phyloP scores from a whole-genome alignment of 2,797 vertebrate genomes.

The Alosa sapidissima region DNA sequence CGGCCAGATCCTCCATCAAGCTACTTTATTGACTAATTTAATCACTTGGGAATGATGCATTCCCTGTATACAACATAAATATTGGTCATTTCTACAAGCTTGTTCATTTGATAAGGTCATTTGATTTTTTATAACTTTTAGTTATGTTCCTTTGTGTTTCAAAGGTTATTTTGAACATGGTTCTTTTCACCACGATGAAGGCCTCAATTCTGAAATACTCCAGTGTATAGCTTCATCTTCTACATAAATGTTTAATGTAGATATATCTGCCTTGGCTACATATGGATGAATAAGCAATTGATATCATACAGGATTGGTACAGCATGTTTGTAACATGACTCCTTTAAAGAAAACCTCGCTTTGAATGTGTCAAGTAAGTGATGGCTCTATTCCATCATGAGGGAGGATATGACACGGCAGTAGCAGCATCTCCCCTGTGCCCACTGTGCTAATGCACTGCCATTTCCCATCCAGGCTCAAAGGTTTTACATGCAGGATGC shows the following conservation, averaged over 20 bases:
- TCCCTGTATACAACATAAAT: no score
- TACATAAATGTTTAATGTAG: neutral
- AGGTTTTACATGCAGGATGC: neutral
- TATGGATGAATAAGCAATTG: neutral
- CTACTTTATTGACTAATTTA: neutral
- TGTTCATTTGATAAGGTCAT: neutral
- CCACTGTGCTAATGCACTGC: neutral
- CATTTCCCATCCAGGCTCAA: neutral
- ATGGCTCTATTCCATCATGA: neutral
- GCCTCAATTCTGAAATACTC: neutral
- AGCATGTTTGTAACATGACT: neutral
- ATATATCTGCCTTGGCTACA: neutral
- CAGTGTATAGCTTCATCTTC: neutral
- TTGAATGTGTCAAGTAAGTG: neutral
- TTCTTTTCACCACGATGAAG: neutral
- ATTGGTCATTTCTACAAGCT: neutral
- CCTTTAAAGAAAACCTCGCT: neutral
- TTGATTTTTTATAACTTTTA: neutral
- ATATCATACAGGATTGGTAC: neutral
- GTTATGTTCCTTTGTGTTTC: neutral
- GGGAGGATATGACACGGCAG: neutral
- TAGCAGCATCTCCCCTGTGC: neutral
- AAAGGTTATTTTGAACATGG: neutral
- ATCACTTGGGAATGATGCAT: neutral
- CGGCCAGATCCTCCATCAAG: neutral